Base-by-base conservation (phyloP, 2,797 vertebrate genomes). In the Uromys caudimaculatus region DNA sequence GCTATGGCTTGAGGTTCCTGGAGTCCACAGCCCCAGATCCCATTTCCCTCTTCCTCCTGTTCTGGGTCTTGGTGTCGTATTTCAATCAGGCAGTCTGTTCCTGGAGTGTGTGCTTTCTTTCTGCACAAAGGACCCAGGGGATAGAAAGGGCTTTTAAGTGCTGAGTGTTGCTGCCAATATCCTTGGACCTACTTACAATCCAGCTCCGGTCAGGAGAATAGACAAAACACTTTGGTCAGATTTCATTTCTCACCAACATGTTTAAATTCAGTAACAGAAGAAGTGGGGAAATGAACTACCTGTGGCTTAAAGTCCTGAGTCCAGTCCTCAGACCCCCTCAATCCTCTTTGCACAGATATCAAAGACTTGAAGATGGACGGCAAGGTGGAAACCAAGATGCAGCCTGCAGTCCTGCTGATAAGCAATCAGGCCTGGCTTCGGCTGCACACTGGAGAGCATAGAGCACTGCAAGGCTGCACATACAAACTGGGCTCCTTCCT, bases 221-320 rank as follows among this genome's bases (percentile, higher is more conserved):
- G 47, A 87, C 19, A 88, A 84, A 91, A 81, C 35, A 19, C 19
- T 0, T 58, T 73, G 73, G 11, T 91, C 29, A 85, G 81, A 95
- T 62, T 41, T 84, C 76, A 91, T 89, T 69, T 13, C 81, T 91
- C 75, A 82, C 44, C 62, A 89, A 38, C 35, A 54, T 50, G 88
- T 93, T 71, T 62, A 35, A 91, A 93, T 90, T 86, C 73, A 96
- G 47, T 81, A 50, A 77, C 11, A 94, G 60, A 32, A 89, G 89
- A 93, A 60, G 10, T 54, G 41, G 47, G 50, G n/a, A 56, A 62
- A 38, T 77, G 24, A 38, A 90, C 2, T 78, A 17, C 13, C 23
- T 83, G 9, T 79, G n/a, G 76, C 23, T 52, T 79, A 94, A 89
- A 67, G 52, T 76, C 89, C 92, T 91, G n/a, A 79, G 71, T 19